Evolutionary conservation across 2,113 vertebrate genomes (phyloP).

Genomic region (Phalacrocorax aristotelis): DNA sequence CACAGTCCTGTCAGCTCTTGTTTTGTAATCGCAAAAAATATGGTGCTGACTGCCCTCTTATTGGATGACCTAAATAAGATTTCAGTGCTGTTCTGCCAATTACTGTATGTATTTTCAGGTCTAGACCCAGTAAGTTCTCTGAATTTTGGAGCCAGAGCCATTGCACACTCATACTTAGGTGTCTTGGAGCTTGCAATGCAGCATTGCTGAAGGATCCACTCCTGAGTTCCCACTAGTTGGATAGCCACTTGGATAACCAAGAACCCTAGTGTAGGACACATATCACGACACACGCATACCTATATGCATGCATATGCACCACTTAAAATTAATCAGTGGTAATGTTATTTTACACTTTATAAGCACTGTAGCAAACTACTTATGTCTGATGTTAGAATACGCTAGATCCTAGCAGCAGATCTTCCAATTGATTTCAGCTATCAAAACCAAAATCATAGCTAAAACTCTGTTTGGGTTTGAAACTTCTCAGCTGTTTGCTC

Average conservation of each 20-base stretch:
- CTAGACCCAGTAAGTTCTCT: background rate
- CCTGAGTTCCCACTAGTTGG: background rate
- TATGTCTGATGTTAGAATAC: background rate
- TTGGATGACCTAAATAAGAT: background rate
- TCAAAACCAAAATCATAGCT: background rate
- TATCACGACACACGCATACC: background rate
- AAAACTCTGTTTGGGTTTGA: background rate
- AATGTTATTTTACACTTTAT: background rate
- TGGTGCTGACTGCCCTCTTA: background rate
- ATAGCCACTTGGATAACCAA: background rate
- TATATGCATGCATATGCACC: too few species aligned
- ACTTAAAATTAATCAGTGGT: background rate
- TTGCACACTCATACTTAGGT: background rate
- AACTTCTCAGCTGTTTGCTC: background rate
- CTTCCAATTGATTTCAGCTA: background rate
- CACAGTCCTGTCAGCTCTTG: background rate
- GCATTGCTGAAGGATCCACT: background rate
- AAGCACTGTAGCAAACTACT: background rate
- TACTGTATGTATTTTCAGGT: background rate
- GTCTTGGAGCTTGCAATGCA: background rate
- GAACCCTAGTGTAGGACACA: background rate
- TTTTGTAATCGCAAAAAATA: background rate
- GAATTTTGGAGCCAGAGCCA: background rate
- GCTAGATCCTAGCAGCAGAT: background rate
- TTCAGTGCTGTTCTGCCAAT: background rate